Evolutionary conservation across 2,888 invertebrate genomes (phyloP), one percentile per base, ranked within the genome.

Genomic region (Scrobipalpa costella): DNA sequence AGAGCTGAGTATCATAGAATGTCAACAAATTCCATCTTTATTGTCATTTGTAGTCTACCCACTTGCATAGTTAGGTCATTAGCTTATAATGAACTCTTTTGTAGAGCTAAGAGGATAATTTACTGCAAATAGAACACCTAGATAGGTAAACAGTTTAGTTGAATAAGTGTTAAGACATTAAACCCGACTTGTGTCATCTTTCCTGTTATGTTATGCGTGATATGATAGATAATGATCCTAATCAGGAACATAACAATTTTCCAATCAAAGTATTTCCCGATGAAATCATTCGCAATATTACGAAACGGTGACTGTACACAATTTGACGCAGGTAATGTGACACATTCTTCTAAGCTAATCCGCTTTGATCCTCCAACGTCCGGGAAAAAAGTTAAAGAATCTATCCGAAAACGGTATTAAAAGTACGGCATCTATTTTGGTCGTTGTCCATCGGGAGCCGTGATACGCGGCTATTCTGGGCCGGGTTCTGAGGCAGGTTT

Each of bases 401-500:
- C 77, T 80, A 84, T 76, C 83, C 84, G 73, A 84, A 87, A 86
- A 84, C 83, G 83, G 84, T 76, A 81, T 84, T 81, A 81, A 81
- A 63, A 80, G 84, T 76, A 79, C 73, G 78, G n/a, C n/a, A n/a
- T 86, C 88, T 90, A 90, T 90, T 90, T 90, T 79, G 80, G 89
- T 84, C 83, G 81, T 71, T 81, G 84, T 85, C 86, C 85, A 85
- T 82, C 84, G 86, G 88, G 88, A 81, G 76, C 75, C 74, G 74
- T 49, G 78, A 75, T 79, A 77, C 81, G 79, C 79, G 73, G 85
- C 86, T 90, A 89, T 90, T 88, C 86, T 85, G 84, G 83, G 88
- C 88, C 78, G 86, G 88, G n/a, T n/a, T n/a, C 90, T 88, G 89
- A 90, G 87, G 88, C 90, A 88, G 89, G 90, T 91, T 91, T 90